Evolutionary conservation across 2,797 vertebrate genomes (phyloP), one percentile per base, ranked within the genome.

Genomic region (Enteromius argenteus): DNA sequence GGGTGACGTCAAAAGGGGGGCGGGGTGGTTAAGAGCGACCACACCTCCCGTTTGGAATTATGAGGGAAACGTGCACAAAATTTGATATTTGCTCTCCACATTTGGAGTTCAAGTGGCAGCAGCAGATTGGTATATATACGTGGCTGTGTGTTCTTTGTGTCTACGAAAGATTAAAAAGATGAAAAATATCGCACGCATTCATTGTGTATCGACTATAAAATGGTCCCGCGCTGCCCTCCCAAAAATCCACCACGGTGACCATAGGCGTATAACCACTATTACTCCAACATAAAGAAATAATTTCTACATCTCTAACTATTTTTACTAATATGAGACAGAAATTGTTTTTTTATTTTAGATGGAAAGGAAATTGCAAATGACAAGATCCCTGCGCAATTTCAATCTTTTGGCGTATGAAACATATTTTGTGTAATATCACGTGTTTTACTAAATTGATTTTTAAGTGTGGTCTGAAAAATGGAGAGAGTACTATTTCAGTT

Each of bases 1-100:
- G 60, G 67, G 86, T 94, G 93, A 94, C 88, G 94, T 92, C 91
- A 93, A 86, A 86, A 90, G 81, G 90, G 85, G 92, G 94, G 94
- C 92, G 94, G 93, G 90, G 91, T 82, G 84, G 58, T 82, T 32
- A 4, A 17, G 35, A 86, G 85, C 84, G 71, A 86, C 93, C 94
- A 93, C 94, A 82, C 93, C 93, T 88, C 93, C 76, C 17, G 8
- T 17, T 58, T 60, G 19, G 37, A 9, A 30, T 68, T 68, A 27
- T 53, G 62, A 46, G 62, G 9, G 32, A 79, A 79, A 67, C 39
- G 78, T 69, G 78, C 78, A 11, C 13, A 30, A 5, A 19, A 39
- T 68, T 30, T 39, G 0, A 69, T 58, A n/a, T 80, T 58, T 8
- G 2, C 5, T 27, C 17, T 32, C 0, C 62, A 4, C 37, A 23